These are phyloP conservation scores for Stenurella melanura DNA, from an alignment of 2,888 invertebrate species.

Conservation along the genomic window DNA sequence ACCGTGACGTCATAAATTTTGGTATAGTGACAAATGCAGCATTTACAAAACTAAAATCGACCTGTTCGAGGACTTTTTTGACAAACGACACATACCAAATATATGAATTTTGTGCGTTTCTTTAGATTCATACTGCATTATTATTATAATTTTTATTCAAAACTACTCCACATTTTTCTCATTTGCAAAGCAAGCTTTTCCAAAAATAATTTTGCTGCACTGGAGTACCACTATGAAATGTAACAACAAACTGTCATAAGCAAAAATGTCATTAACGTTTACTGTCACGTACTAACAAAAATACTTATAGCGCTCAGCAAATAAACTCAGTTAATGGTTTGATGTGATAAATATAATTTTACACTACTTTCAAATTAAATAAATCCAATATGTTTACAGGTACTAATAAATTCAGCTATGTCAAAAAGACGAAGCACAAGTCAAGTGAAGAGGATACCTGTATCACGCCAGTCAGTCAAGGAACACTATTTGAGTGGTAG, in stretches of 20 bases:
- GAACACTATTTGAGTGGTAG: conserved; percentile 30
- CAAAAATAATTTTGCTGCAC: no score
- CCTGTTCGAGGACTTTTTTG: no score
- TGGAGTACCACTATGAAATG: no score
- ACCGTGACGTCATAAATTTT: no score
- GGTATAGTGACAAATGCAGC: no score
- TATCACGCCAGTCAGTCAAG: neutral
- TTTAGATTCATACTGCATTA: no score
- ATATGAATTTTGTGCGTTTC: no score
- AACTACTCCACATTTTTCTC: no score
- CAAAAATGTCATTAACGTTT: neutral
- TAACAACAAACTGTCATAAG: neutral
- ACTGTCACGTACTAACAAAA: neutral
- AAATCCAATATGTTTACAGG: neutral
- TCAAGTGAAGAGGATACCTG: neutral
- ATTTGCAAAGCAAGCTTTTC: no score
- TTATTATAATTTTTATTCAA: no score
- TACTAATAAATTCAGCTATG: neutral
- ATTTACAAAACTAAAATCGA: no score
- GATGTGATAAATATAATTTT: neutral
- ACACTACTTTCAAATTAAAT: neutral
- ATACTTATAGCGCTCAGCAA: neutral
- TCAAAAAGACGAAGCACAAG: neutral
- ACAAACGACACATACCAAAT: no score
- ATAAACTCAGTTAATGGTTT: neutral